Conservation (phyloP, 2,113 vertebrate species). For the Nesospiza acunhae region DNA sequence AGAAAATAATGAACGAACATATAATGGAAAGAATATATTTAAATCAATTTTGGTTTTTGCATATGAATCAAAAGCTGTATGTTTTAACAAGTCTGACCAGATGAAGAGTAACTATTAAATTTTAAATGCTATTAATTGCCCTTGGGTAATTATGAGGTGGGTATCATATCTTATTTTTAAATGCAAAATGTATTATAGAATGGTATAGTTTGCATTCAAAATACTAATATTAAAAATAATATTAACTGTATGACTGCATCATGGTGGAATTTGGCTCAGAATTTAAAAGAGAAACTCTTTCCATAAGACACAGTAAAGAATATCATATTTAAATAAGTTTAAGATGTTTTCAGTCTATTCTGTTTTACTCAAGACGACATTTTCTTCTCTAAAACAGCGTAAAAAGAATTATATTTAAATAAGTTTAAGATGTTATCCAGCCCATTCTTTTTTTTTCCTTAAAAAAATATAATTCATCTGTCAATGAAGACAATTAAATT, state of each 20-base stretch:
- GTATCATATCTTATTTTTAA: background rate
- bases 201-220: background rate
- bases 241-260: background rate
- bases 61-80: background rate
- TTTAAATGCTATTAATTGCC: background rate
- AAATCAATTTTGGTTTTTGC: background rate
- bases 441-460: background rate
- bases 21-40: background rate
- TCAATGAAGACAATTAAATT: conserved; percentile 6
- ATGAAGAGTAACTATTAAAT: background rate
- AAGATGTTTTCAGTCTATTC: conserved; percentile 37
- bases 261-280: conserved; percentile 4
- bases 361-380: background rate
- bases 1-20: background rate
- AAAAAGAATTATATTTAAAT: conserved; percentile 20
- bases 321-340: conserved; percentile 36
- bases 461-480: conserved; percentile 13
- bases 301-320: background rate
- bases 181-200: background rate
- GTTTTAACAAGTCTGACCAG: background rate
- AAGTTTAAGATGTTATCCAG: conserved; percentile 41
- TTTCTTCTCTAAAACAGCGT: background rate
- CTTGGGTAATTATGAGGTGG: background rate
- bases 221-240: background rate
- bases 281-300: background rate